Evolutionary conservation across 2,888 invertebrate species (phyloP).

Genomic region (Asteroscopus sphinx): DNA sequence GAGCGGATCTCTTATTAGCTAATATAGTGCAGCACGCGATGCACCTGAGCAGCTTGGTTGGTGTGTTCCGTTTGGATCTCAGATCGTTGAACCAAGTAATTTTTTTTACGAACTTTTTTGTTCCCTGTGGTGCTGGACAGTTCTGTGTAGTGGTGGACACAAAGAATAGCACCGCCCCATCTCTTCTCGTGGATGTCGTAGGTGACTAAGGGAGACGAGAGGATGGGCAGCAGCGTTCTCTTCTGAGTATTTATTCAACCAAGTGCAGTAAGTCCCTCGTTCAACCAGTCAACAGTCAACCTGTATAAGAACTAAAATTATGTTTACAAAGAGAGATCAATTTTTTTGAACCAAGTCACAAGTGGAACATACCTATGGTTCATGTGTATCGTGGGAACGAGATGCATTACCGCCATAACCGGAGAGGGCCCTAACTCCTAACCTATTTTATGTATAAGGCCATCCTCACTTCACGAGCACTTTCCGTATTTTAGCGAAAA

Average conservation of each 20-base stretch:
- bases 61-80: slow-evolving; percentile 45
- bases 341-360: slow-evolving; percentile 30
- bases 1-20: slow-evolving; percentile 72
- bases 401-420: slow-evolving; percentile 71
- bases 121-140: too few relatives aligned
- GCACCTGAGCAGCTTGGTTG: slow-evolving; percentile 42
- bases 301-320: too few relatives aligned
- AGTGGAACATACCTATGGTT: slow-evolving; percentile 58
- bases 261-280: too few relatives aligned
- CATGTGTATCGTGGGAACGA: slow-evolving; percentile 77
- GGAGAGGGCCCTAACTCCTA: slow-evolving; percentile 63
- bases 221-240: too few relatives aligned
- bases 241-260: too few relatives aligned
- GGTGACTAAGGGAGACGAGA: too few relatives aligned
- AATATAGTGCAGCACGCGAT: slow-evolving; percentile 78
- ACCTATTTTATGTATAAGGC: slow-evolving; percentile 75
- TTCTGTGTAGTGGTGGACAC: too few relatives aligned
- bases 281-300: too few relatives aligned
- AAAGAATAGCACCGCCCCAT: too few relatives aligned
- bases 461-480: slow-evolving; percentile 62
- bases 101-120: too few relatives aligned
- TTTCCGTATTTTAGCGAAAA: slow-evolving; percentile 60
- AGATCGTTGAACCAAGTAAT: not conserved
- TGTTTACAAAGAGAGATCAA: too few relatives aligned
- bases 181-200: too few relatives aligned